Base-by-base conservation (phyloP, 2,797 vertebrate species). In the Esox lucius region DNA sequence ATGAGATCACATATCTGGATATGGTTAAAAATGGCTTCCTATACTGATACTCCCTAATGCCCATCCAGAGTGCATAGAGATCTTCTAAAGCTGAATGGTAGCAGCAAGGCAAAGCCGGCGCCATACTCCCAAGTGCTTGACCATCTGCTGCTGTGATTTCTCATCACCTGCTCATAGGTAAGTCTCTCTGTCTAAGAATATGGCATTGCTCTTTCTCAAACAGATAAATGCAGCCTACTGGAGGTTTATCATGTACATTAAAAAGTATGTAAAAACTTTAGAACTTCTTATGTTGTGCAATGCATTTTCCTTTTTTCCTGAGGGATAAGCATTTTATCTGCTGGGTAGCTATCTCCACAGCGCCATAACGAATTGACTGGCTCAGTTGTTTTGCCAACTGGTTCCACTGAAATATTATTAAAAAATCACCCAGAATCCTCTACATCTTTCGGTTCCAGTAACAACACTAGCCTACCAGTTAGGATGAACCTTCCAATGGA, bases 11-110 rank as follows among this genome's bases (percentile, higher is more conserved):
- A 69, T 70, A 65, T 77, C 67, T 5, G 19, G 71, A 24, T 6
- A 2, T 12, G 13, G 1, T 62, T 35, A n/a, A 48, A n/a, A 78
- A 51, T 49, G 28, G 6, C 28, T 67, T 26, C 72, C 72, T 51
- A 22, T 72, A 48, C 15, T 3, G 24, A 46, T 42, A 46, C 70
- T 42, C 71, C 15, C 48, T 24, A 24, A 31, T 69, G 4, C 2
- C 24, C 26, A 51, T 70, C 65, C 31, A 48, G 56, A 19, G 16
- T 71, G 59, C 31, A 65, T 26, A 42, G 33, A 68, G 81, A 74
- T 75, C 79, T 46, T 73, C 22, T 17, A 48, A 28, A 51, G 66
- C 76, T 76, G 73, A 0, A 19, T 24, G 24, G 24, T 17, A 56
- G 53, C 53, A 56, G 35, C 5, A 6, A 12, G 42, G 42, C 42